phyloP scores from a whole-genome alignment of 2,888 invertebrate genomes.

The Mythimna lalbum region DNA sequence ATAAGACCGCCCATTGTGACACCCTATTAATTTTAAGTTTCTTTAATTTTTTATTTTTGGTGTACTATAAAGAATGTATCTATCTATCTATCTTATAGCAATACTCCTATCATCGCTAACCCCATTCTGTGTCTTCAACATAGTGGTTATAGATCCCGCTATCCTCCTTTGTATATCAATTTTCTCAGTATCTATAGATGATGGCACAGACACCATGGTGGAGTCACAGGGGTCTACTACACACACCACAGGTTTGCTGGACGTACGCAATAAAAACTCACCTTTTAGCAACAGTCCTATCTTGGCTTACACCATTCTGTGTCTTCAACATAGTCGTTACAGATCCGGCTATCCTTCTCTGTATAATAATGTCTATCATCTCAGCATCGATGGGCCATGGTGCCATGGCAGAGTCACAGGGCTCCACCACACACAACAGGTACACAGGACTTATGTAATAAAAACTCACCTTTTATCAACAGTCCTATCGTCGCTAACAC shows the following conservation, averaged over 20 bases:
- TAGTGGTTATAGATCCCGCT: background rate
- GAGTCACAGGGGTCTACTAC: constrained; percentile 30
- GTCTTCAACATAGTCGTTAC: background rate
- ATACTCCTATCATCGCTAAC: background rate
- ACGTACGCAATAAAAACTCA: background rate
- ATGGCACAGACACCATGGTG: constrained; percentile 28
- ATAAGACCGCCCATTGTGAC: too few relatives aligned
- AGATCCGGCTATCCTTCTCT: background rate
- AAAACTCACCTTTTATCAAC: constrained; percentile 20
- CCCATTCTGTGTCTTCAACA: constrained; percentile 34
- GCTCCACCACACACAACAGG: constrained; percentile 3
- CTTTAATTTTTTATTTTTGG: too few relatives aligned
- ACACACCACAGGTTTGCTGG: too few relatives aligned
- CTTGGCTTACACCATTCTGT: constrained; percentile 34
- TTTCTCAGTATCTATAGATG: constrained; percentile 35
- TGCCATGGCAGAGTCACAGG: constrained; percentile 29
- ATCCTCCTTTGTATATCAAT: constrained; percentile 23
- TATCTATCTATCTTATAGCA: too few relatives aligned
- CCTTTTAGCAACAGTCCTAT: constrained; percentile 2
- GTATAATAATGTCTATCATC: constrained; percentile 28
- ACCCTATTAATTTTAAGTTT: too few relatives aligned
- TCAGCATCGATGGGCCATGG: constrained; percentile 40
- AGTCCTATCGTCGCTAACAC: background rate
- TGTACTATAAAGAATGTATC: too few relatives aligned
- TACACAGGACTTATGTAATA: too few relatives aligned